phyloP scores from a whole-genome alignment of 2,113 vertebrate species.

The Muscicapa adusta region DNA sequence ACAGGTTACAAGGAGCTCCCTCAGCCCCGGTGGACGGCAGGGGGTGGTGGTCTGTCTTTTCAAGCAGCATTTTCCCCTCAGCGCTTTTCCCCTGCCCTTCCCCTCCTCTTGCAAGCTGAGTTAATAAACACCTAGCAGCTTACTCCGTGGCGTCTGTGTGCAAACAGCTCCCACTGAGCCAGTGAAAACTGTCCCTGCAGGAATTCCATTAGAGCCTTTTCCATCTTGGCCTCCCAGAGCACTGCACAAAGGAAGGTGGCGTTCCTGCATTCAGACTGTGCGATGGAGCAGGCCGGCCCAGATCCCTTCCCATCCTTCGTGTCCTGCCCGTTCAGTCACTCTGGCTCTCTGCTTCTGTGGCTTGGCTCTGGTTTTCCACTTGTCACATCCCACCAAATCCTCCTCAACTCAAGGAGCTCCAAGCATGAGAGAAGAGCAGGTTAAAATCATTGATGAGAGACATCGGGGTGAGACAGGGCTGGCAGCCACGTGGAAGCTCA shows the following conservation, averaged over 20 bases:
- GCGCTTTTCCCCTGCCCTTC: not conserved
- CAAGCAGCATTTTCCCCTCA: not conserved
- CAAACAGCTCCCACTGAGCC: slow-evolving; percentile 44
- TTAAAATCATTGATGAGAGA: not conserved
- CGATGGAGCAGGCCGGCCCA: not conserved
- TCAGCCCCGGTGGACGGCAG: not conserved
- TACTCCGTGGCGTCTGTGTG: slow-evolving; percentile 1
- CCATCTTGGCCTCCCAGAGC: not conserved
- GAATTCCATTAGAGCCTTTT: not conserved
- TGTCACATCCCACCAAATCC: not conserved
- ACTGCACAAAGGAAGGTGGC: not conserved
- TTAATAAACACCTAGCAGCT: slow-evolving; percentile 49
- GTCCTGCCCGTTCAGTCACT: not conserved
- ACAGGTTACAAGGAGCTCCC: not conserved
- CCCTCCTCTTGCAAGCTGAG: not conserved
- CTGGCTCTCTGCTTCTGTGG: not conserved
- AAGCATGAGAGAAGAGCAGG: not conserved
- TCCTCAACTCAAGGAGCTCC: not conserved
- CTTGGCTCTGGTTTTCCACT: not conserved
- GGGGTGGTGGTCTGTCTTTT: not conserved
- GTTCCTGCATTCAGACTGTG: rapidly evolving
- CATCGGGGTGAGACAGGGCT: not conserved
- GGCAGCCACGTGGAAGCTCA: not conserved
- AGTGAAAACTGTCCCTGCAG: not conserved
- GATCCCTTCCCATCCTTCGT: not conserved